Evolutionary conservation across 2,113 vertebrate genomes (phyloP).

Genomic region (Rousettus leschenaultii): DNA sequence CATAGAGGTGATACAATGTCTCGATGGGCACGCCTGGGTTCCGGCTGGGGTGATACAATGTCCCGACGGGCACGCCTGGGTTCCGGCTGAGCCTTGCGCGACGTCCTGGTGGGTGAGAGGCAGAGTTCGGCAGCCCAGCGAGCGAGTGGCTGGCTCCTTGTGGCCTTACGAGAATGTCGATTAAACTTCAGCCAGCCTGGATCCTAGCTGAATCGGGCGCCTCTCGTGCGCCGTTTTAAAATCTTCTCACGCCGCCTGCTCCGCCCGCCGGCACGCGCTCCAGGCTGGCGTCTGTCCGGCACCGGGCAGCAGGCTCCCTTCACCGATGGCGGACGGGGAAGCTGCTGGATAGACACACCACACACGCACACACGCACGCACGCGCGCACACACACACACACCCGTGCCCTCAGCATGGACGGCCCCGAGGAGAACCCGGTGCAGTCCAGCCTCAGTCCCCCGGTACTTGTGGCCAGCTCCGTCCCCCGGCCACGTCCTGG

Average conservation of each 20-base stretch:
- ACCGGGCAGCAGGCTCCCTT: too few relatives aligned
- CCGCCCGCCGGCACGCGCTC: neutral
- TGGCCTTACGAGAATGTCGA: neutral
- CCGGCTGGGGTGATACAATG: fast-evolving
- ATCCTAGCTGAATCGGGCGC: neutral
- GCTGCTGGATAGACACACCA: fast-evolving
- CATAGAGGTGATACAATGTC: fast-evolving
- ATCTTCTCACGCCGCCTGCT: neutral
- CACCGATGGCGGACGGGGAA: fast-evolving
- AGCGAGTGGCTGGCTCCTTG: fast-evolving
- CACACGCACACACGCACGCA: too few relatives aligned
- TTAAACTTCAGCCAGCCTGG: neutral
- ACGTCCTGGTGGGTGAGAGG: neutral
- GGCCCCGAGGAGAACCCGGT: neutral
- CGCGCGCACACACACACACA: too few relatives aligned
- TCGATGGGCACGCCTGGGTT: neutral
- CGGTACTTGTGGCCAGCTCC: neutral
- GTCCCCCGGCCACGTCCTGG: fast-evolving
- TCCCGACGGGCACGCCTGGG: neutral
- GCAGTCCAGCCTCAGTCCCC: neutral
- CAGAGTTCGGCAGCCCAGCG: neutral
- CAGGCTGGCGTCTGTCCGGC: too few relatives aligned
- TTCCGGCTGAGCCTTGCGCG: neutral
- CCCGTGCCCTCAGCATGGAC: neutral
- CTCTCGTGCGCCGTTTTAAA: neutral